A percentile compares a stretch with the other conserved stretches of the same genome.
Evolutionary conservation across 64 coral and sea anemone species (phyloP).

Genomic region (Actinia equina): DNA sequence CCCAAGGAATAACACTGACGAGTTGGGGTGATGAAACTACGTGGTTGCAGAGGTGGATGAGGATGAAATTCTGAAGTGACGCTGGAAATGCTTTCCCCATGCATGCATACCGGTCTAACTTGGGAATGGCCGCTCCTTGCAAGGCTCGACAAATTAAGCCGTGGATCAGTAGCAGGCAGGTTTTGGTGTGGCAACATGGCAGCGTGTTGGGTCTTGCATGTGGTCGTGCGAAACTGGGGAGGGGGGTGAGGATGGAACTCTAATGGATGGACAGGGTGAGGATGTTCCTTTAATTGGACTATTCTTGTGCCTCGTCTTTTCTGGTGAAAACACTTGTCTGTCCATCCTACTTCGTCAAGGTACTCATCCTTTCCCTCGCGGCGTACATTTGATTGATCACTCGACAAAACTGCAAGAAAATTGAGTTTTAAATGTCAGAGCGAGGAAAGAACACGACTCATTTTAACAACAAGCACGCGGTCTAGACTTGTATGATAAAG

Average conservation of each 20-base stretch:
- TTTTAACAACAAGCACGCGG: too few relatives aligned
- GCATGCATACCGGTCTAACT: neutral
- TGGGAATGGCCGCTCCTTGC: neutral
- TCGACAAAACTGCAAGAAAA: neutral
- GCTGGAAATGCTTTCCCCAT: neutral
- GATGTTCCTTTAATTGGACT: neutral
- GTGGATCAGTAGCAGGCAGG: neutral
- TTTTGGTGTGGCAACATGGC: neutral
- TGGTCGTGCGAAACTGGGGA: neutral
- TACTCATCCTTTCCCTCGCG: neutral
- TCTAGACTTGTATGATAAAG: too few relatives aligned
- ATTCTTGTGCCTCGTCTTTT: constrained; percentile 8
- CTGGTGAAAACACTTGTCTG: neutral
- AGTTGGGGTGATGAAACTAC: neutral
- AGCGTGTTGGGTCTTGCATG: neutral
- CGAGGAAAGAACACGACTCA: neutral
- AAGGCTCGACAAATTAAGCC: neutral
- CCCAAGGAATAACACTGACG: neutral
- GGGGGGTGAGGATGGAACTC: neutral
- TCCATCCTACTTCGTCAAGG: neutral
- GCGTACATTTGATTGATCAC: neutral
- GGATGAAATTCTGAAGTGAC: neutral
- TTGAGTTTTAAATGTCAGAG: too few relatives aligned
- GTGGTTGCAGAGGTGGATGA: neutral
- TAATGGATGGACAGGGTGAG: neutral